phyloP scores from a whole-genome alignment of 1,140 invertebrate genomes.

The Paralvinella palmiformis region DNA sequence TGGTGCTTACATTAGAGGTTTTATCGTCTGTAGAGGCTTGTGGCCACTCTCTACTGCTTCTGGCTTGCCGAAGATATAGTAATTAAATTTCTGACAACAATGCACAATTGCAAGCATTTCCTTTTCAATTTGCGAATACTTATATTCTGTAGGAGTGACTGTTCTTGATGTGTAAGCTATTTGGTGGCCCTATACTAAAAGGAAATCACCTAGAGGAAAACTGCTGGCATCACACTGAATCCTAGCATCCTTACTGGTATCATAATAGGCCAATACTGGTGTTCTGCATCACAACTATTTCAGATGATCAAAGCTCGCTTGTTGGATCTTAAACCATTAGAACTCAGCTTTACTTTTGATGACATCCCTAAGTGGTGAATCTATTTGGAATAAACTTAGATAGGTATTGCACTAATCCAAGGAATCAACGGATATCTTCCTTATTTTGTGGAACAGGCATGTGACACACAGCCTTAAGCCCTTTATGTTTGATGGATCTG shows the following conservation, averaged over 20 bases:
- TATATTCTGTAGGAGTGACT: conserved; percentile 21
- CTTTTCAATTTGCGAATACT: conserved; percentile 29
- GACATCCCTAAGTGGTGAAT: neutral
- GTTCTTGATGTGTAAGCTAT: conserved; percentile 25
- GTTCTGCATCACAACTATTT: neutral
- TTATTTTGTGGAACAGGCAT: too few species aligned
- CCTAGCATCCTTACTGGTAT: conserved; percentile 27
- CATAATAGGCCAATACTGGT: conserved; percentile 29
- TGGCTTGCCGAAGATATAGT: conserved; percentile 40
- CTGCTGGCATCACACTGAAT: conserved; percentile 35
- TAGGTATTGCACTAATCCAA: neutral
- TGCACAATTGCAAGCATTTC: conserved; percentile 49
- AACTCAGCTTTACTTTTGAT: neutral
- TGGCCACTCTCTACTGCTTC: conserved; percentile 39
- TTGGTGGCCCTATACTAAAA: conserved; percentile 28
- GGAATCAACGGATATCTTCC: too few species aligned
- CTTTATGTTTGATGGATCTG: neutral
- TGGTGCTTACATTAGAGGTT: too few species aligned
- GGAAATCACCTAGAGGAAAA: conserved; percentile 34
- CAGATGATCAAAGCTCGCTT: conserved; percentile 7
- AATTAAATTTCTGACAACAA: conserved; percentile 43
- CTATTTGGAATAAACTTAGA: neutral
- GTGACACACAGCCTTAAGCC: neutral
- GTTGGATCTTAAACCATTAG: conserved; percentile 20
- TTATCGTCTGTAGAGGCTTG: too few species aligned